Base-by-base conservation (phyloP, 2,113 vertebrate genomes). In the Passer montanus region DNA sequence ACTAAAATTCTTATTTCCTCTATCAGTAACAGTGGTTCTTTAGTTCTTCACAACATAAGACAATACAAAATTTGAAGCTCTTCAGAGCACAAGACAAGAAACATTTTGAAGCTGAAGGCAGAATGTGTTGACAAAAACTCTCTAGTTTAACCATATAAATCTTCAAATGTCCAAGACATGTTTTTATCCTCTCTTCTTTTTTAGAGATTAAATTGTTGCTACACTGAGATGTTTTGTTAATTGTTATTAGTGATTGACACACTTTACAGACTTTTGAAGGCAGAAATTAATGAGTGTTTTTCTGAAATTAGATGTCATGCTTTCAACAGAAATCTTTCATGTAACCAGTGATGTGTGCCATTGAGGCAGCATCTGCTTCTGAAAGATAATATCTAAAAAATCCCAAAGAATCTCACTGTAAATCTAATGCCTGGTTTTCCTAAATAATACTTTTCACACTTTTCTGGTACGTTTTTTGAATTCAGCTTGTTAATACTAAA, bases 201-300 rank as follows among this genome's bases (percentile, higher is more conserved):
- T 74, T 15, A 60, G 82, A 75, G 20, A 68, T n/a, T 66, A 56
- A 69, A 37, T 72, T 90, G 82, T 68, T 46, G 39, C 28, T 59
- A 43, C 27, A 18, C 64, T 90, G 70, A 94, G 64, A 70, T 49
- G 35, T 89, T 90, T 72, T 86, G 30, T 58, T 92, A 41, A 73
- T 73, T 91, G 78, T 83, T 59, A 74, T 63, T 91, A 86, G 67
- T 72, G 75, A 93, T 6, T 85, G 95, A 89, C 10, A 21, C 27
- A 31, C 52, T 90, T 83, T 82, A 59, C 14, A 87, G 73, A 81
- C 31, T 69, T 85, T 46, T 55, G 31, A 92, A 84, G 53, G 37
- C 63, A 78, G 68, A 92, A 92, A 67, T 75, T 90, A 88, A 74
- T 89, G 75, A 78, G 44, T 77, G 16, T 55, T 91, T 88, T 94